These are phyloP conservation scores for Shinisaurus crocodilurus DNA, from an alignment of 2,113 vertebrate genomes.

Conservation along the genomic window DNA sequence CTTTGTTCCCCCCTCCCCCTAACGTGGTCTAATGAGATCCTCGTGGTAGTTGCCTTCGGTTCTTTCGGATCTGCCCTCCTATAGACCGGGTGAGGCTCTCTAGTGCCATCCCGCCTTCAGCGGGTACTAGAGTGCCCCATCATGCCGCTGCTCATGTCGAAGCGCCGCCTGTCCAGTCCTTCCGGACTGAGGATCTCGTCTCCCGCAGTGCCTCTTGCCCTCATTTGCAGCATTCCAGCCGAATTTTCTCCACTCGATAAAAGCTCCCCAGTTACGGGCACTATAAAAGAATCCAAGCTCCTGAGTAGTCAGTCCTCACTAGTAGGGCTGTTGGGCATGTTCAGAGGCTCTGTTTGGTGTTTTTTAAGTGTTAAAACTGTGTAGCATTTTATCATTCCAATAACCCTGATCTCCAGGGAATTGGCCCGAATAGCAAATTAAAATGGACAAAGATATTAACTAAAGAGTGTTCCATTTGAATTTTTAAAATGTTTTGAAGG, in stretches of 20 bases:
- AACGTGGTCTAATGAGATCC: neutral
- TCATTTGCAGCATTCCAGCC: neutral
- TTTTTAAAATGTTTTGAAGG: neutral
- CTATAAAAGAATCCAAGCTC: neutral
- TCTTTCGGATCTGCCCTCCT: neutral
- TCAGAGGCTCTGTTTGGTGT: neutral
- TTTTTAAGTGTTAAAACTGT: neutral
- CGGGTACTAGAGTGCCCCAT: neutral
- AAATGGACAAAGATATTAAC: neutral
- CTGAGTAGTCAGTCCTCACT: neutral
- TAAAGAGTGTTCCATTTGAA: neutral
- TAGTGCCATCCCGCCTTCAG: neutral
- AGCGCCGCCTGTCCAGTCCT: neutral
- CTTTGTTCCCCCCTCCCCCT: neutral
- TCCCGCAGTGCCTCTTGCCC: no score
- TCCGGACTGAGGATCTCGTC: neutral
- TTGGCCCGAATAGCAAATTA: neutral
- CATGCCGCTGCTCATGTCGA: no score
- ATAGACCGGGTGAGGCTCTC: neutral
- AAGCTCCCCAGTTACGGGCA: no score
- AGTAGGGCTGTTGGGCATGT: neutral
- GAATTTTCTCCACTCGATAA: neutral
- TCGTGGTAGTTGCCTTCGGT: neutral
- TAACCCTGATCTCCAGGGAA: neutral
- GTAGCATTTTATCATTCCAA: neutral